Base-by-base conservation (phyloP, 2,113 vertebrate species). In the Hyla sarda region DNA sequence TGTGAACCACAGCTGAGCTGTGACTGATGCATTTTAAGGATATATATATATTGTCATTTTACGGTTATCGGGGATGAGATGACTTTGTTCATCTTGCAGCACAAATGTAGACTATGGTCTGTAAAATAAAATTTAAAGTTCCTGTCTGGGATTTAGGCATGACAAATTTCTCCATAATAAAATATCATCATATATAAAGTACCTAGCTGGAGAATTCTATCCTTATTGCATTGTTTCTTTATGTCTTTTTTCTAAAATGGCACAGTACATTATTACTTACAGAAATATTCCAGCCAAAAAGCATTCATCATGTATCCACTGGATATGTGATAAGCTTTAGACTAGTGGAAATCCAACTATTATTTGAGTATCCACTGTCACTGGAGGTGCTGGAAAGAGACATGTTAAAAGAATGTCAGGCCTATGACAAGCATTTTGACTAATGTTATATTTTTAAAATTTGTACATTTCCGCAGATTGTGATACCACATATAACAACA, bases 1-100 rank as follows among this genome's bases (percentile, higher is more conserved):
- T 71, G 37, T 71, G 67, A 71, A 23, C 32, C 32, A 71, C 32
- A 41, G 67, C 19, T 71, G 67, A 71, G 67, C 67, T 71, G 67
- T 71, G 67, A 71, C 67, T 11, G 34, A 71, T 71, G 34, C 30
- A 41, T 71, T 71, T 71, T 14, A 71, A 71, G 67, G 67, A 21
- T 37, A 37, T 71, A 21, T 37, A 37, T 71, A 41, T 37, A 37
- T 71, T 71, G 67, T 41, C 32, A 41, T 71, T 71, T 71, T 71
- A 71, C 9, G 67, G 67, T 71, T 32, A 71, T 71, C 19, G 32
- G 19, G 34, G 67, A 71, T 71, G 32, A 71, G 67, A 71, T 71
- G 67, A 71, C 67, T 71, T 71, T 71, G 67, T 71, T 71, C 32
- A 71, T 71, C 67, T 19, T 71, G 32, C 8, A 71, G 67, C 19